phyloP scores from a whole-genome alignment of 2,797 vertebrate genomes.

The Phalanger gymnotis region DNA sequence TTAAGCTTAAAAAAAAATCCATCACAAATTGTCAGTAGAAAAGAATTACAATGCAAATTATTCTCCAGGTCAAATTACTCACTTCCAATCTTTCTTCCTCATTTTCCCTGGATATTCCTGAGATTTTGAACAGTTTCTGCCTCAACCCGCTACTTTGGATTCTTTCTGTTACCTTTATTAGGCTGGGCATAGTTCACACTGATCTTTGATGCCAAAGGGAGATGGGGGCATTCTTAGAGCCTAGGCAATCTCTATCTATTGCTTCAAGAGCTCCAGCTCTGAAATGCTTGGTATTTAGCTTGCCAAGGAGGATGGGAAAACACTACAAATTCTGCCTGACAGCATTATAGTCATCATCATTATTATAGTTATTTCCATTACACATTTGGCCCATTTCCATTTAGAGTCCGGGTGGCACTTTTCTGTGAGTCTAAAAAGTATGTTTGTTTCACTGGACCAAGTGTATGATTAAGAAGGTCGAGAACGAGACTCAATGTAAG shows the following conservation, averaged over 20 bases:
- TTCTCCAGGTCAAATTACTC: not conserved
- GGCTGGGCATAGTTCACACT: not conserved
- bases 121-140: not conserved
- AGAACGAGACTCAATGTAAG: not conserved
- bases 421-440: not conserved
- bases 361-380: not conserved
- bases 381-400: not conserved
- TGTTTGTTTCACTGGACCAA: not conserved
- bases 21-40: constrained; percentile 4
- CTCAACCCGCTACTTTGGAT: not conserved
- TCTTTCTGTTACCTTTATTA: not conserved
- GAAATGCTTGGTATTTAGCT: not conserved
- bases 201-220: not conserved
- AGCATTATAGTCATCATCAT: not conserved
- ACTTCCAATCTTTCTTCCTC: not conserved
- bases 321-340: not conserved
- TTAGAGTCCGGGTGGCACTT: not conserved
- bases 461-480: not conserved
- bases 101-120: constrained; percentile 20
- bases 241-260: too few species aligned
- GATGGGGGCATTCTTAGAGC: not conserved
- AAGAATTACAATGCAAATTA: constrained; percentile 7
- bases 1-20: not conserved
- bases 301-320: not conserved
- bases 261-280: not conserved